phyloP scores from a whole-genome alignment of 2,888 invertebrate species.

The Hyppa rectilinea region DNA sequence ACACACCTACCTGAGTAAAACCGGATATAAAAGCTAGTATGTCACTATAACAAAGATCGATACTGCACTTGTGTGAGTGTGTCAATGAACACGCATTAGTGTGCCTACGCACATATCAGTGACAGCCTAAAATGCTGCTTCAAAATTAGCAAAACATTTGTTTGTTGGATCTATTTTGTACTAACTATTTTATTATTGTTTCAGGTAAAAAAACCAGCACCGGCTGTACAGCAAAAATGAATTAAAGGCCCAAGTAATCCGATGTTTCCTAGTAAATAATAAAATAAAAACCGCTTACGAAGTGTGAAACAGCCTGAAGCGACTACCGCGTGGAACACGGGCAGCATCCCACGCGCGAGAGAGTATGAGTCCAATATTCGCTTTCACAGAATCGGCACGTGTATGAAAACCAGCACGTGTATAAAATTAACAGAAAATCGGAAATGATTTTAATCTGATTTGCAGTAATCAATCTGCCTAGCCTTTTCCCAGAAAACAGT shows the following conservation, averaged over 20 bases:
- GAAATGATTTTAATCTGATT: background rate
- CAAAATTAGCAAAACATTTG: background rate
- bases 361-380: background rate
- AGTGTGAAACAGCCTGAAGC: background rate
- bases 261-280: background rate
- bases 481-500: too few species aligned
- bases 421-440: background rate
- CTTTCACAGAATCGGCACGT: background rate
- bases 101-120: constrained; percentile 69
- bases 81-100: constrained; percentile 70
- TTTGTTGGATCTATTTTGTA: background rate
- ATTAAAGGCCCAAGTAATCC: background rate
- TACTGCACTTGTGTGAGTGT: constrained; percentile 65
- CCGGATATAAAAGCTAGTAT: constrained; percentile 29
- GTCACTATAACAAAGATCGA: constrained; percentile 41
- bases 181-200: constrained; percentile 21
- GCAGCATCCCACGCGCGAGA: too few species aligned
- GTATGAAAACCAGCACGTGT: background rate
- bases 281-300: background rate
- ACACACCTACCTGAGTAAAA: constrained; percentile 2
- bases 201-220: constrained; percentile 28
- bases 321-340: background rate
- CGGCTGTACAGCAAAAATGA: background rate
- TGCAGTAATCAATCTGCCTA: too few species aligned
- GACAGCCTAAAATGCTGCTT: constrained; percentile 64